phyloP scores from a whole-genome alignment of 1,140 invertebrate species.

The Caenorhabditis remanei region DNA sequence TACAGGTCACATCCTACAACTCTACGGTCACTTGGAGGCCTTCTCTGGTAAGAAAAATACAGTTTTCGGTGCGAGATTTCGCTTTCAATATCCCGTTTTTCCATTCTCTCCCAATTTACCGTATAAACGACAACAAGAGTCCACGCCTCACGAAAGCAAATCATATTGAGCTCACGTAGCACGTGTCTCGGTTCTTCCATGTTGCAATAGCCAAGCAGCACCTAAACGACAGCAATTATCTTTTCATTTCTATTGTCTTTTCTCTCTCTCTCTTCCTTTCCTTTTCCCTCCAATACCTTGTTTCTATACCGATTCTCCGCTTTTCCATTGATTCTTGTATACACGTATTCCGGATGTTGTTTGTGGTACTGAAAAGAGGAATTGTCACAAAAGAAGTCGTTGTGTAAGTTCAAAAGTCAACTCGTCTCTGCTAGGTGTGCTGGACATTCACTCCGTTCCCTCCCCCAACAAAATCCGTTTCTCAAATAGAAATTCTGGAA shows the following conservation, averaged over 20 bases:
- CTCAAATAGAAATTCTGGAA: slow-evolving; percentile 44
- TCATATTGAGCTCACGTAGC: slow-evolving; percentile 75
- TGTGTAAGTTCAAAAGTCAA: slow-evolving; percentile 38
- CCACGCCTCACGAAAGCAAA: slow-evolving; percentile 75
- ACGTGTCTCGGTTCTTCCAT: slow-evolving; percentile 74
- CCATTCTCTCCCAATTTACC: slow-evolving; percentile 50
- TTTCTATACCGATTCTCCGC: slow-evolving; percentile 58
- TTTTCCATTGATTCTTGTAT: slow-evolving; percentile 71
- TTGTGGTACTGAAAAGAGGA: slow-evolving; percentile 71
- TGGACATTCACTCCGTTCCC: slow-evolving; percentile 5
- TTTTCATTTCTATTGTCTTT: slow-evolving; percentile 59
- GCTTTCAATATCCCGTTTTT: too few relatives aligned
- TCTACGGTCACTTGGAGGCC: too few relatives aligned
- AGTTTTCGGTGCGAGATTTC: too few relatives aligned
- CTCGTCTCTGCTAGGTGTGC: not conserved
- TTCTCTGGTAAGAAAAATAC: too few relatives aligned
- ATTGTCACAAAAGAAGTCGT: not conserved
- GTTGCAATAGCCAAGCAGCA: slow-evolving; percentile 73
- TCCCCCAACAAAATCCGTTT: not conserved
- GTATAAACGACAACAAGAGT: slow-evolving; percentile 75
- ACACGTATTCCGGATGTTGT: slow-evolving; percentile 74
- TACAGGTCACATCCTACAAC: too few relatives aligned
- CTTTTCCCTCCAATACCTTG: slow-evolving; percentile 26
- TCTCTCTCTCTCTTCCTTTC: slow-evolving; percentile 58
- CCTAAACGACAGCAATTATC: slow-evolving; percentile 68